phyloP scores from a whole-genome alignment of 2,888 invertebrate genomes.

The Macrostomum cliftonense region DNA sequence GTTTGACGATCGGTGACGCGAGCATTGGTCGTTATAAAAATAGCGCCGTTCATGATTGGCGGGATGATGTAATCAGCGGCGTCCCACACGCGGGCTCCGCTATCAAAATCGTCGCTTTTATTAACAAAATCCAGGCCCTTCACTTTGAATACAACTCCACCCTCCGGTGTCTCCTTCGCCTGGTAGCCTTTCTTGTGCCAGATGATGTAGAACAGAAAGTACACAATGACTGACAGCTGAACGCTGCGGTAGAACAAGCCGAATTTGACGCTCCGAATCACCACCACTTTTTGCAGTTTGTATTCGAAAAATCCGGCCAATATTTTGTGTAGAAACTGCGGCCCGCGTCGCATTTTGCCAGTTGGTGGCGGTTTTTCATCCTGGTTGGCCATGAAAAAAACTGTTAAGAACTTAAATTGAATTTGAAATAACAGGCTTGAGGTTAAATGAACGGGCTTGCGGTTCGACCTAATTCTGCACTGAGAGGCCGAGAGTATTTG shows the following conservation, averaged over 20 bases:
- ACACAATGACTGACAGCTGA: conserved; percentile 36
- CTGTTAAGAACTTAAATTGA: no score
- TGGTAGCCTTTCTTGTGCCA: conserved; percentile 42
- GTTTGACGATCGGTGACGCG: conserved; percentile 10
- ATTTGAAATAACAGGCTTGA: no score
- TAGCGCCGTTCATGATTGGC: conserved; percentile 6
- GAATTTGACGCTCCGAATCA: conserved; percentile 38
- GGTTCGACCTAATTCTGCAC: no score
- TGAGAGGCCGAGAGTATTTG: no score
- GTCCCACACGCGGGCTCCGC: conserved; percentile 7
- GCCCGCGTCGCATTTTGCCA: no score
- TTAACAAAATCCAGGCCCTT: conserved; percentile 34
- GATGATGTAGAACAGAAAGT: conserved; percentile 40
- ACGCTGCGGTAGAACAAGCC: conserved; percentile 37
- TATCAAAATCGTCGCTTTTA: background rate
- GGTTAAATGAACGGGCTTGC: no score
- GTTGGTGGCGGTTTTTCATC: no score
- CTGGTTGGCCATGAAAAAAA: no score
- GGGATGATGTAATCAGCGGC: conserved; percentile 8
- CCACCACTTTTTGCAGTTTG: conserved; percentile 40
- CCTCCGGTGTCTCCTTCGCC: conserved; percentile 33
- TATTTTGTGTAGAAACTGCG: no score
- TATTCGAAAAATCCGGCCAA: conserved; percentile 29
- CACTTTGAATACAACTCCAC: conserved; percentile 40
- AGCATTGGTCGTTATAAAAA: conserved; percentile 11